Conservation (phyloP, 2,888 invertebrate species). For the Rhingia campestris region DNA sequence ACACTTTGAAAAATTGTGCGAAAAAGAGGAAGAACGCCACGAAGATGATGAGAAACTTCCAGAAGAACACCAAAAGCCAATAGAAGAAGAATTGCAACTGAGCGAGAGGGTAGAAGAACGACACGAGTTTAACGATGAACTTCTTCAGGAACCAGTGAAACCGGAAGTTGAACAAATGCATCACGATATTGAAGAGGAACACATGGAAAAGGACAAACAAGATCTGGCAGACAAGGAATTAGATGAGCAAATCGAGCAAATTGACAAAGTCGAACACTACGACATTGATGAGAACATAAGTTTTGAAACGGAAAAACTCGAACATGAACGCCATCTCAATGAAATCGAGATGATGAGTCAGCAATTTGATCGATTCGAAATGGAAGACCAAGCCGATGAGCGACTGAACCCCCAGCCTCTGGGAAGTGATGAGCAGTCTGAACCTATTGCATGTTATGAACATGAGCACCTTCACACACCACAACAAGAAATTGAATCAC, state of each 20-base stretch:
- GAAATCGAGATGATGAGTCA: conserved; percentile 52
- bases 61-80: not conserved
- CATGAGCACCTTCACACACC: no score
- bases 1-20: conserved; percentile 15
- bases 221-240: conserved; percentile 25
- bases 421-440: not conserved
- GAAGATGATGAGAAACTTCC: not conserved
- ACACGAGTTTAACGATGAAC: not conserved
- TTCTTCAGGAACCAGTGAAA: not conserved
- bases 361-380: conserved; percentile 47
- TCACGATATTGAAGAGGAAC: not conserved
- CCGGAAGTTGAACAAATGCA: not conserved
- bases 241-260: conserved; percentile 36
- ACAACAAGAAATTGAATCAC: conserved; percentile 2
- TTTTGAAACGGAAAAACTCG: conserved; percentile 25
- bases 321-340: conserved; percentile 36
- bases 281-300: conserved; percentile 35
- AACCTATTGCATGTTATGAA: not conserved
- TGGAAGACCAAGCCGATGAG: conserved; percentile 38
- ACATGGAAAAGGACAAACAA: not conserved
- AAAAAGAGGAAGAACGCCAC: conserved; percentile 11
- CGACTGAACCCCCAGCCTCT: conserved; percentile 12
- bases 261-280: conserved; percentile 26
- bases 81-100: conserved; percentile 3
- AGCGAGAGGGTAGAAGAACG: conserved; percentile 16